Base-by-base conservation (phyloP, 2,797 vertebrate genomes). In the Eulemur albifrons region DNA sequence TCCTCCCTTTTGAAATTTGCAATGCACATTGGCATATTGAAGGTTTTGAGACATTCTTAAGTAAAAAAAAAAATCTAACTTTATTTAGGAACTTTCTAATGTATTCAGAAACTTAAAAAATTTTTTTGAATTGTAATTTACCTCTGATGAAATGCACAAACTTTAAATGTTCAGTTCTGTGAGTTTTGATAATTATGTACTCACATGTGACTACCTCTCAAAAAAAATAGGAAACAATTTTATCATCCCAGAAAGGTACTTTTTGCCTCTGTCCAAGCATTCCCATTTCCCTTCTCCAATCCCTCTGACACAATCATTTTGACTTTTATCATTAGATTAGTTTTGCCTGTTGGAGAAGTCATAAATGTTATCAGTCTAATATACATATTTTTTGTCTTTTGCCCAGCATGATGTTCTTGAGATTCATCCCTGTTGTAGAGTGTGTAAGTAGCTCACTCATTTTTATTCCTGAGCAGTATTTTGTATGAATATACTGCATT, bases 381-480 rank as follows among this genome's bases (percentile, higher is more conserved):
- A 32, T 87, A 23, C 88, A 12, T 65, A 21, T 89, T 54, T 88
- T 88, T 50, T 73, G 14, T 70, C 20, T 92, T 72, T 87, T 57
- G 40, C 12, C 45, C 17, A 73, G 21, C 27, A 45, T 81, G 13
- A 59, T 81, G 10, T 10, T 94, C 92, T 81, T 43, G 77, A 86
- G 91, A 77, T 81, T 89, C 23, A 59, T 50, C 38, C 17, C 45
- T 77, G 35, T 65, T 69, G 43, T 75, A 23, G 59, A 79, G 67
- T 92, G 0, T 84, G 11, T 96, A 80, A 82, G 10, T 79, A 88
- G 87, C 57, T 87, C 40, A 23, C 27, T 88, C 9, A 45, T 84
- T 93, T 90, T 93, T 72, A 25, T 89, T 83, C 32, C 35, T 83
- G 77, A 94, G 57, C 30, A 70, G 35, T 80, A 72, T 77, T 76